Percentiles rank a stretch among this genome's conserved stretches.
Evolutionary conservation across 2,888 invertebrate genomes (phyloP).

Genomic region (Cecidostiba fungosa): DNA sequence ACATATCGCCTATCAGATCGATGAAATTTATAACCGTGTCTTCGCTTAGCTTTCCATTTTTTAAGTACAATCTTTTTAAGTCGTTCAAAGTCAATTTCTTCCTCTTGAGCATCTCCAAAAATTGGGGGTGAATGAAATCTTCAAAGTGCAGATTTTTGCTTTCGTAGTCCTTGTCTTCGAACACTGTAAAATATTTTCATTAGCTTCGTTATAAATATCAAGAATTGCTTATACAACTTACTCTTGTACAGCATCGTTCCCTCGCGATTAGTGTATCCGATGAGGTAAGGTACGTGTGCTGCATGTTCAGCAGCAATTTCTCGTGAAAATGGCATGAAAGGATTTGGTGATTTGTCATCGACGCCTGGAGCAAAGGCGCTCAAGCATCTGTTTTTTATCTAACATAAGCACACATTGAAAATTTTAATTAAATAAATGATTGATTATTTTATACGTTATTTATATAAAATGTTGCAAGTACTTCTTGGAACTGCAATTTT

Average conservation of each 20-base stretch:
- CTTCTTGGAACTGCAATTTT: neutral
- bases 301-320: slow-evolving; percentile 71
- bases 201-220: neutral
- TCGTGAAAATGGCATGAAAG: slow-evolving; percentile 73
- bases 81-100: slow-evolving; percentile 65
- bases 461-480: neutral
- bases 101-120: slow-evolving; percentile 62
- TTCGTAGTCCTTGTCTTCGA: slow-evolving; percentile 2
- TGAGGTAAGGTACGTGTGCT: slow-evolving; percentile 81
- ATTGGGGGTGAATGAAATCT: slow-evolving; percentile 65
- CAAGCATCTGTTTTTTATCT: slow-evolving; percentile 65
- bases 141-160: slow-evolving; percentile 26
- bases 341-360: slow-evolving; percentile 64
- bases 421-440: no score
- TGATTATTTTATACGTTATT: neutral
- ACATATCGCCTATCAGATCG: neutral
- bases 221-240: slow-evolving; percentile 8
- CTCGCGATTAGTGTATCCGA: slow-evolving; percentile 81
- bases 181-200: slow-evolving; percentile 23
- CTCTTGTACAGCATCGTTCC: slow-evolving; percentile 73
- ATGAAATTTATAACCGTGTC: slow-evolving; percentile 69
- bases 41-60: slow-evolving; percentile 62
- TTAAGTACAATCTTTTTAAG: slow-evolving; percentile 70
- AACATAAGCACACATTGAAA: neutral
- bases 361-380: slow-evolving; percentile 66